These are phyloP conservation scores for Panzeria rudis DNA, from an alignment of 2,888 invertebrate genomes.

Conservation along the genomic window DNA sequence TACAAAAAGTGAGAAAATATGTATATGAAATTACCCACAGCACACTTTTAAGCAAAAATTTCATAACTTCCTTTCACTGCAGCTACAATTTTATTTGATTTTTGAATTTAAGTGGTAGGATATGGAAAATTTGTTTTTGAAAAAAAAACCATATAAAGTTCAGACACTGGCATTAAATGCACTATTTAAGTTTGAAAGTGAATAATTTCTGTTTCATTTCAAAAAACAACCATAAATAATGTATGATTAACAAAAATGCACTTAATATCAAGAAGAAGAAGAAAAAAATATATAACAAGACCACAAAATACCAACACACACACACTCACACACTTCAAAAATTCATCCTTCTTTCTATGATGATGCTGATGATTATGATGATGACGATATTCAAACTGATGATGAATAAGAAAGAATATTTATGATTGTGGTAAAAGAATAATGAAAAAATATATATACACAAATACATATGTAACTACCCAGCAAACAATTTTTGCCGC, in stretches of 20 bases:
- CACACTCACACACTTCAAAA: background rate
- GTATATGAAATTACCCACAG: too few relatives aligned
- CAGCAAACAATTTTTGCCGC: too few relatives aligned
- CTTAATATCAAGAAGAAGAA: conserved; percentile 15
- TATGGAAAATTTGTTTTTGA: background rate
- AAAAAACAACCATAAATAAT: conserved; percentile 57
- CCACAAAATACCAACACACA: conserved; percentile 13
- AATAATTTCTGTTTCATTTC: conserved; percentile 57
- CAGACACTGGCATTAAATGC: conserved; percentile 29
- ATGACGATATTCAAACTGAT: conserved; percentile 38
- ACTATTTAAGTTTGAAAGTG: conserved; percentile 46
- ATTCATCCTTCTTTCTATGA: background rate
- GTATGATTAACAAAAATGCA: conserved; percentile 54
- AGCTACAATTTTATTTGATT: background rate
- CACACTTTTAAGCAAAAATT: too few relatives aligned
- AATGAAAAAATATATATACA: background rate
- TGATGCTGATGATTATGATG: conserved; percentile 14
- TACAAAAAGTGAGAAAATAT: too few relatives aligned
- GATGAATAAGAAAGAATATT: conserved; percentile 52
- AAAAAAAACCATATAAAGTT: conserved; percentile 10
- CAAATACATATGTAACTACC: background rate
- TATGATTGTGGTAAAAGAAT: conserved; percentile 47
- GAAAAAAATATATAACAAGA: conserved; percentile 17
- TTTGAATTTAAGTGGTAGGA: background rate
- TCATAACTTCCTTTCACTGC: background rate